Conservation (phyloP, 2,797 vertebrate species). For the Arremon aurantiirostris region DNA sequence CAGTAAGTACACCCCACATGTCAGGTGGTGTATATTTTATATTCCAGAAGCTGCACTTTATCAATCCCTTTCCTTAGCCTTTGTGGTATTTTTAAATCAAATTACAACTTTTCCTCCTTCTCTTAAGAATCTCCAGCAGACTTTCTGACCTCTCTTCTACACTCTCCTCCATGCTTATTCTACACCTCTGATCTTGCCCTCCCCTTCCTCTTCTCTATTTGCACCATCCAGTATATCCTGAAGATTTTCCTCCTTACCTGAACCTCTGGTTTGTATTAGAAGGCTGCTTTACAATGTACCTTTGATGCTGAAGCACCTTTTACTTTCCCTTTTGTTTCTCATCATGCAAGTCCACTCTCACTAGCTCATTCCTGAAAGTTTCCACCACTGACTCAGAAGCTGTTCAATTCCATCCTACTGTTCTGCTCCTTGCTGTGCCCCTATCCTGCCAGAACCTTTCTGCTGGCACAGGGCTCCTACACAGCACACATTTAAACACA, state of each 20-base stretch:
- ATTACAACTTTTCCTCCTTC: slow-evolving; percentile 1
- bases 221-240: neutral
- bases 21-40: neutral
- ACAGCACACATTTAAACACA: neutral
- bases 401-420: neutral
- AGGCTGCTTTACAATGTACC: neutral
- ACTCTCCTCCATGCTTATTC: neutral
- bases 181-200: neutral
- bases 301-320: neutral
- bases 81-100: neutral
- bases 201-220: neutral
- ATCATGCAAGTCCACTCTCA: neutral
- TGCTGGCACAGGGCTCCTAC: neutral
- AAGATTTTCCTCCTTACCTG: neutral
- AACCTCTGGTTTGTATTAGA: neutral
- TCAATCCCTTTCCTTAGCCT: neutral
- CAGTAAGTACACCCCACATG: accelerated
- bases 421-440: neutral
- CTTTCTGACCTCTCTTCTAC: neutral
- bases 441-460: neutral
- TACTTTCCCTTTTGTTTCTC: neutral
- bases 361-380: neutral
- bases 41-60: neutral
- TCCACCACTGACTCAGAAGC: neutral
- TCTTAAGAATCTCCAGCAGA: neutral